Evolutionary conservation across 2,888 invertebrate species (phyloP), one percentile per base, ranked within the genome.

Genomic region (Trachelus iudaicus): DNA sequence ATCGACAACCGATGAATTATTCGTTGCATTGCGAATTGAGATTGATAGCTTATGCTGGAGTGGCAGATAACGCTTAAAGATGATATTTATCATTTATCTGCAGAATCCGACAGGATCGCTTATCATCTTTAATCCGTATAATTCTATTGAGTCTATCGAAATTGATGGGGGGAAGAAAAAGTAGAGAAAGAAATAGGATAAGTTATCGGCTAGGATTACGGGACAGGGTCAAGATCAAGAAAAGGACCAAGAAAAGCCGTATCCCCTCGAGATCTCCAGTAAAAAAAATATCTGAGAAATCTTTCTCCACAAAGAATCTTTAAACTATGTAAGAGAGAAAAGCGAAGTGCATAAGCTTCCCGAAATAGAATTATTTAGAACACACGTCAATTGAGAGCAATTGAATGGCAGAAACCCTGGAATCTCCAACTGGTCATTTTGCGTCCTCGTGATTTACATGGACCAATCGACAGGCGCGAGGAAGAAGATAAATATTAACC

Each of bases 341-440:
- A 23, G 40, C 15, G 2, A 23, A 56, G 23, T 9, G 40, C 23
- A 23, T 9, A 56, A 23, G 15, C 23, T 56, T 23, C 40, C 40
- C 40, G 40, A 23, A 56, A 56, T 56, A 56, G 6, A 56, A 56
- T 56, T 87, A 90, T 89, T 88, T 85, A 80, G 88, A 85, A 84
- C 85, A 82, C 88, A 77, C 81, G 83, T 82, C 88, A 90, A 89
- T 90, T 90, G 90, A 88, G 88, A 86, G 82, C 88, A 88, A 89
- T 90, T 89, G 75, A 77, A 37, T 23, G 87, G 71, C 71, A 71
- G 31, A 33, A 30, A 23, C 11, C 6, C 30, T 71, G 30, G 11
- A 71, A 71, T 13, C 33, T 31, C 13, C 71, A n/a, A 30, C 31
- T 68, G 69, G 9, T 56, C 23, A 0, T 0, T 56, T 56, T 4